Percentiles rank a stretch among this genome's conserved stretches.
These are phyloP conservation scores for Tragelaphus scriptus DNA, from an alignment of 2,113 vertebrate genomes.

Conservation along the genomic window DNA sequence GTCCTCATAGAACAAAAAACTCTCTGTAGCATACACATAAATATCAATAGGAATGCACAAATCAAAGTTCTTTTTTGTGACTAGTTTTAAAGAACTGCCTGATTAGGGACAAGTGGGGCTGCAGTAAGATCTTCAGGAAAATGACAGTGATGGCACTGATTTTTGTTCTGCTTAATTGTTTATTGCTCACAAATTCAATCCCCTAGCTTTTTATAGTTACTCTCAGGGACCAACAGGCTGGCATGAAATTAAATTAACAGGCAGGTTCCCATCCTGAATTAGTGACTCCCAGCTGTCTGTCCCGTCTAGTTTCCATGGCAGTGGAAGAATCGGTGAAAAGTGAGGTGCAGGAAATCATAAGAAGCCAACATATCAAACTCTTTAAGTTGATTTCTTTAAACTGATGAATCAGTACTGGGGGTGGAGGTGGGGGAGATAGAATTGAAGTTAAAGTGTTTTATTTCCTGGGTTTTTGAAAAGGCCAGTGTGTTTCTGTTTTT, in stretches of 20 bases:
- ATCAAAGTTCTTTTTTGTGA: conserved; percentile 46
- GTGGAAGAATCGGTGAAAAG: conserved; percentile 52
- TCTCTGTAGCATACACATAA: conserved; percentile 28
- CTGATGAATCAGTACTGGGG: not conserved
- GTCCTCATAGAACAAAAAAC: conserved; percentile 50
- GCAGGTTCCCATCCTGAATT: conserved; percentile 34
- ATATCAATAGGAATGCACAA: conserved; percentile 42
- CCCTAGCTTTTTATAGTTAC: conserved; percentile 46
- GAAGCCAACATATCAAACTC: conserved; percentile 22
- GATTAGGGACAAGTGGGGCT: conserved; percentile 36
- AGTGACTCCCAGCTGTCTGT: conserved; percentile 59
- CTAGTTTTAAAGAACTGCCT: conserved; percentile 40
- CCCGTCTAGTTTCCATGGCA: conserved; percentile 64
- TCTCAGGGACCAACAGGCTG: conserved; percentile 54
- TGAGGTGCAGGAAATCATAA: conserved; percentile 36
- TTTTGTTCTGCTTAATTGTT: conserved; percentile 61
- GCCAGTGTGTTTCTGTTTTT: not conserved
- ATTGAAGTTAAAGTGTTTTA: conserved; percentile 36
- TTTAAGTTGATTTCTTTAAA: conserved; percentile 45
- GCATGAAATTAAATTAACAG: conserved; percentile 68
- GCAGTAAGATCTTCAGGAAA: conserved; percentile 51
- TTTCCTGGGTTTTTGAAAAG: conserved; percentile 24
- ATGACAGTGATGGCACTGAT: conserved; percentile 42
- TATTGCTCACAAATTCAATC: conserved; percentile 54
- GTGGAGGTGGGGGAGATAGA: not conserved